phyloP scores from a whole-genome alignment of 2,113 vertebrate species.

The Mormyrus lacerda region DNA sequence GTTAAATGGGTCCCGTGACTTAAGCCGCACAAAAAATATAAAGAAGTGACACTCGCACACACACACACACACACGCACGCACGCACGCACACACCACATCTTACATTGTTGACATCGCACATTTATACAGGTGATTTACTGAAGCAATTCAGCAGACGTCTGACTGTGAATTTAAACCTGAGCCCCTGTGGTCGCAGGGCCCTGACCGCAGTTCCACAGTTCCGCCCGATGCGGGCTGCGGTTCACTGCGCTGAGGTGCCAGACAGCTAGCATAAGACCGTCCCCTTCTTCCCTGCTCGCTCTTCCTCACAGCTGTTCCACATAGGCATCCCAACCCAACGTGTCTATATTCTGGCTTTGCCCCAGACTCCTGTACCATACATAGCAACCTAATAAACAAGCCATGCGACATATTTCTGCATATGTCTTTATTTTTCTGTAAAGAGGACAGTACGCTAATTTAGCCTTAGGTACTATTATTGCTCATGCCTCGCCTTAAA shows the following conservation, averaged over 20 bases:
- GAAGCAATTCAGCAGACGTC: constrained; percentile 26
- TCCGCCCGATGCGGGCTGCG: neutral
- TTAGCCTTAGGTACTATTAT: neutral
- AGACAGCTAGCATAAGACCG: constrained; percentile 53
- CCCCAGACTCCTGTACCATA: constrained; percentile 40
- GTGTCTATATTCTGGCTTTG: constrained; percentile 45
- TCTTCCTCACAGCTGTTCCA: constrained; percentile 61
- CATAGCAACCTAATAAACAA: constrained; percentile 48
- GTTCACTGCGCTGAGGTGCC: constrained; percentile 43
- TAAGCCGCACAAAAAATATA: constrained; percentile 30
- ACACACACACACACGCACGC: neutral
- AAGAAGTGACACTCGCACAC: constrained; percentile 24
- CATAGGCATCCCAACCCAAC: constrained; percentile 62
- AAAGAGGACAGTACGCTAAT: neutral
- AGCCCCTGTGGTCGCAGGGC: neutral
- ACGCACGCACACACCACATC: constrained; percentile 17
- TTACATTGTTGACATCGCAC: neutral
- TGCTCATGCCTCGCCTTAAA: neutral
- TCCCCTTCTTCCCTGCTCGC: constrained; percentile 31
- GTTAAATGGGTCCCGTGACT: neutral
- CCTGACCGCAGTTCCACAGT: neutral
- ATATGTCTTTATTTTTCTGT: neutral
- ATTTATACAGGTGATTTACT: constrained; percentile 49
- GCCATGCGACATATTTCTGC: constrained; percentile 30
- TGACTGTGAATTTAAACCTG: neutral